Evolutionary conservation across 2,113 vertebrate genomes (phyloP).

Genomic region (Notothenia coriiceps): DNA sequence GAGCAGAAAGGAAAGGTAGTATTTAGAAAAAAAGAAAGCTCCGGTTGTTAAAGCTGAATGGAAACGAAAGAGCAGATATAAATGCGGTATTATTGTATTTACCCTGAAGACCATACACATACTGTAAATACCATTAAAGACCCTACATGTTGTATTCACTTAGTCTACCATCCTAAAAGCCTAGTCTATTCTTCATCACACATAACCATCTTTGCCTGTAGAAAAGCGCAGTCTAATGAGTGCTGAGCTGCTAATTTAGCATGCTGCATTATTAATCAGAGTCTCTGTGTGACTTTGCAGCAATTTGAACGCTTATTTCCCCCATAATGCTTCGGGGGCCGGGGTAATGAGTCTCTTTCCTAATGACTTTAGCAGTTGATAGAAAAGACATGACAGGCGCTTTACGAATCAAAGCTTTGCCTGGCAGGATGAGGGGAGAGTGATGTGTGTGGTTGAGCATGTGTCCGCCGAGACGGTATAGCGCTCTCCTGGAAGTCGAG

Average conservation of each 20-base stretch:
- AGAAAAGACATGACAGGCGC: slow-evolving; percentile 61
- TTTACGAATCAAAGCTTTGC: slow-evolving; percentile 75
- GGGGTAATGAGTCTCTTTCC: slow-evolving; percentile 74
- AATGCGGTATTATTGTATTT: slow-evolving; percentile 30
- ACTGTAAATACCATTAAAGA: neutral
- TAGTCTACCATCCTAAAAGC: slow-evolving; percentile 17
- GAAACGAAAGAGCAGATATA: neutral
- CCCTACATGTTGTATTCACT: slow-evolving; percentile 1
- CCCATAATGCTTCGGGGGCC: slow-evolving; percentile 62
- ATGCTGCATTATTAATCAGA: slow-evolving; percentile 79
- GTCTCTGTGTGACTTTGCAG: slow-evolving; percentile 75
- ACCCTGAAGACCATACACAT: neutral
- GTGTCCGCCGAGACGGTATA: slow-evolving; percentile 51
- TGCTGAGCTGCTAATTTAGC: slow-evolving; percentile 61
- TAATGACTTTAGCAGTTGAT: slow-evolving; percentile 72
- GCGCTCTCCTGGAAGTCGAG: slow-evolving; percentile 34
- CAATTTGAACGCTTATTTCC: slow-evolving; percentile 77
- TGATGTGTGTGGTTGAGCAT: neutral
- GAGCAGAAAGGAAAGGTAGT: slow-evolving; percentile 8
- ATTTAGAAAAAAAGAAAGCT: neutral
- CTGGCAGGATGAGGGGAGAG: slow-evolving; percentile 35
- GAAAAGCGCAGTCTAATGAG: slow-evolving; percentile 63
- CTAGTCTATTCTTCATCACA: slow-evolving; percentile 38
- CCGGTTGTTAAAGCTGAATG: neutral
- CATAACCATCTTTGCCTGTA: slow-evolving; percentile 43